Evolutionary conservation across 2,888 invertebrate genomes (phyloP).

Genomic region (Branchellion lobata): DNA sequence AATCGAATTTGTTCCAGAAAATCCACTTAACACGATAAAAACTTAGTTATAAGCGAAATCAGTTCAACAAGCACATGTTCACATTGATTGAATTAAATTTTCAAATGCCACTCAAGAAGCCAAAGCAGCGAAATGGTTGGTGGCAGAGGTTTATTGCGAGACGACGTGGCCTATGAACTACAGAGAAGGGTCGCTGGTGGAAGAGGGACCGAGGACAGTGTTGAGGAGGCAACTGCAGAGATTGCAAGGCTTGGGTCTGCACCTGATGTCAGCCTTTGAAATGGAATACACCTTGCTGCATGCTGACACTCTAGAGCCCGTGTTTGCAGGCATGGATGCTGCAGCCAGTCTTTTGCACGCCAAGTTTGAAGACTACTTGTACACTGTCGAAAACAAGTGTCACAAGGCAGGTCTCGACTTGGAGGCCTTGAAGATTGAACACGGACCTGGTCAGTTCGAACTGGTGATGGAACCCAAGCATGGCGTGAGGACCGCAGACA

Average conservation of each 20-base stretch:
- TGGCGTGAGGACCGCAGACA: conserved; percentile 43
- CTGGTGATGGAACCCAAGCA: conserved; percentile 34
- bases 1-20: no score
- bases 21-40: no score
- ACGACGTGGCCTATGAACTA: conserved; percentile 9
- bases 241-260: conserved; percentile 43
- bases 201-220: conserved; percentile 43
- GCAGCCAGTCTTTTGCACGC: conserved; percentile 17
- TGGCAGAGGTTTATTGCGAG: conserved; percentile 47
- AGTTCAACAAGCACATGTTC: not conserved
- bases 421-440: conserved; percentile 35
- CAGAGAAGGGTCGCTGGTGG: conserved; percentile 30
- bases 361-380: conserved; percentile 40
- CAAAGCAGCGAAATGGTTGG: conserved; percentile 13
- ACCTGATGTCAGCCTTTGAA: conserved; percentile 45
- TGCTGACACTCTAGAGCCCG: conserved; percentile 32
- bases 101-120: not conserved
- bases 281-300: conserved; percentile 44
- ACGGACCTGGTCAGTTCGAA: conserved; percentile 49
- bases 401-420: conserved; percentile 41
- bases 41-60: not conserved
- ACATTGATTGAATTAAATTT: not conserved
- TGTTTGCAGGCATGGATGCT: conserved; percentile 40
- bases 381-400: conserved; percentile 32
- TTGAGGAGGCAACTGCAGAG: conserved; percentile 46